Evolutionary conservation across 2,888 invertebrate genomes (phyloP).

Genomic region (Lottia gigantea): DNA sequence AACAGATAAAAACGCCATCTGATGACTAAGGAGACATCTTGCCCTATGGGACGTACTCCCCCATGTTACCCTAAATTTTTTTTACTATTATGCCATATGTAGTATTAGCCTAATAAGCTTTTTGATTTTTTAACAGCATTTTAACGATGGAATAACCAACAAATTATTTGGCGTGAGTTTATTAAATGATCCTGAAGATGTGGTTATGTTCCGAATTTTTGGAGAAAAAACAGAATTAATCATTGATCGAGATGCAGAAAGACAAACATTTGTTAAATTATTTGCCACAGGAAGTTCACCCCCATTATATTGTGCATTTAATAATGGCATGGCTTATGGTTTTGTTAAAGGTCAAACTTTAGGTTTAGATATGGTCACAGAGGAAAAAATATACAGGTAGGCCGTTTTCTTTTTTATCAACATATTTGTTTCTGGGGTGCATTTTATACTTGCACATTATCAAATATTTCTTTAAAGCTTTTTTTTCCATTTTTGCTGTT

Average conservation of each 20-base stretch:
- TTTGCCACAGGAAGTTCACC: conserved; percentile 81
- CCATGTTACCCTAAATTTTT: too few species aligned
- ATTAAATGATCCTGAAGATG: conserved; percentile 71
- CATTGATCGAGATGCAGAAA: conserved; percentile 86
- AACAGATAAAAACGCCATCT: too few species aligned
- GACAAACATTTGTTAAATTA: conserved; percentile 35
- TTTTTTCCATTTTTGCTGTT: too few species aligned
- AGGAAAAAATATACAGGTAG: conserved; percentile 36
- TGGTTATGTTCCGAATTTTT: conserved; percentile 88
- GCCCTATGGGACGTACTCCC: too few species aligned
- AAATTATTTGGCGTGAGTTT: conserved; percentile 84
- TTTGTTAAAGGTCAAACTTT: conserved; percentile 76
- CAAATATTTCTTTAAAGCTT: too few species aligned
- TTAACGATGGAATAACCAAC: conserved; percentile 95
- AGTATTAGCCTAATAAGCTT: too few species aligned
- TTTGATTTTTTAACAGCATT: conserved; percentile 74
- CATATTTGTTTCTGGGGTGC: too few species aligned
- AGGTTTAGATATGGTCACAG: conserved; percentile 61
- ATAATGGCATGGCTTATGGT: conserved; percentile 93
- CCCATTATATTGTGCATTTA: conserved; percentile 87
- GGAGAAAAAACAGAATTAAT: conserved; percentile 93
- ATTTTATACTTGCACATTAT: too few species aligned
- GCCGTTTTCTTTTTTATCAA: background rate
- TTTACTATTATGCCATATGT: too few species aligned
- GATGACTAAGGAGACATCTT: too few species aligned